Percentiles rank a stretch among this genome's conserved stretches.
These are phyloP conservation scores for Mionectes olivaceus DNA, from an alignment of 2,797 vertebrate genomes.

Conservation along the genomic window DNA sequence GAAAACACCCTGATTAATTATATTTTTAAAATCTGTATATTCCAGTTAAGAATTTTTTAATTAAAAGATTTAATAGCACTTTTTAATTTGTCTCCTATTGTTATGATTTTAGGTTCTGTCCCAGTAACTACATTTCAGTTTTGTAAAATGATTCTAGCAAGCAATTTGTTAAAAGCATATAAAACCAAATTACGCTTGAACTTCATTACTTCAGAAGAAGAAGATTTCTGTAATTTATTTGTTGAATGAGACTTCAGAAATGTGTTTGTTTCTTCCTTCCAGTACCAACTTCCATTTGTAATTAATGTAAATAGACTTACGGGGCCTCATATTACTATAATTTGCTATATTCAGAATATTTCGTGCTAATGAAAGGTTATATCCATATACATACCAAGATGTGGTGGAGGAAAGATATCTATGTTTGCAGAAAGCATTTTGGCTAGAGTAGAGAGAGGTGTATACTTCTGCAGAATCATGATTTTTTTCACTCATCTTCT, in stretches of 20 bases:
- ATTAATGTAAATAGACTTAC: background rate
- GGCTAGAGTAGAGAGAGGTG: background rate
- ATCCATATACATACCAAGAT: background rate
- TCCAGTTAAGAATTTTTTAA: background rate
- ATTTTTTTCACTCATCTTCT: background rate
- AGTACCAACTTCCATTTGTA: background rate
- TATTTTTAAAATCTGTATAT: background rate
- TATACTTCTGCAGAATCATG: background rate
- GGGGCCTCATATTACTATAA: background rate
- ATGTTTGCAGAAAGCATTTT: background rate
- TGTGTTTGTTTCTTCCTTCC: background rate
- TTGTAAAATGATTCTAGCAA: background rate
- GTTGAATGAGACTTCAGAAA: background rate
- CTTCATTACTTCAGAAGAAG: background rate
- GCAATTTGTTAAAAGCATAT: background rate
- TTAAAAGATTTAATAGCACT: background rate
- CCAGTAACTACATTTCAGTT: background rate
- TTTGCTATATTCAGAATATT: background rate
- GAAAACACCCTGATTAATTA: background rate
- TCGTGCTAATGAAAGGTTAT: background rate
- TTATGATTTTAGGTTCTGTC: background rate
- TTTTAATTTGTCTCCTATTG: background rate
- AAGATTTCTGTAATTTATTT: background rate
- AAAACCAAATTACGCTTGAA: background rate
- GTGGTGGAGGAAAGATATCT: background rate